Evolutionary conservation across 2,888 invertebrate species (phyloP).

Genomic region (Hanleya hanleyi): DNA sequence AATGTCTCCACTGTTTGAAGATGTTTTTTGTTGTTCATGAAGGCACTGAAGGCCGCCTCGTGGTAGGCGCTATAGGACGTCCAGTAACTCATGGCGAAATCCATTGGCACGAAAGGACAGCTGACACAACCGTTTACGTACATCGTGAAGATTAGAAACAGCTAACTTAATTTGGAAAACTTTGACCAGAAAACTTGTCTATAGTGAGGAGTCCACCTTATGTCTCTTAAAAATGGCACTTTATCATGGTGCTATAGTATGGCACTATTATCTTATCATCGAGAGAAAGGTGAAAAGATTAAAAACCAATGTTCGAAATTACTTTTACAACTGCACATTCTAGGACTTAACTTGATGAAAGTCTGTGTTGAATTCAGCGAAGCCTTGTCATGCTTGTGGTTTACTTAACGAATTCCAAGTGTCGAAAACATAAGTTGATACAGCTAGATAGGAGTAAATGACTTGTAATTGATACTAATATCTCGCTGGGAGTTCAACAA

Average conservation of each 20-base stretch:
- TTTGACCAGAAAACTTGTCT: too few relatives aligned
- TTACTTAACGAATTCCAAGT: not conserved
- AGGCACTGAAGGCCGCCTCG: not conserved
- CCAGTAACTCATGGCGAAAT: not conserved
- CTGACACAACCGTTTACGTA: not conserved
- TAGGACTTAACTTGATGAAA: too few relatives aligned
- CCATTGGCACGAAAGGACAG: not conserved
- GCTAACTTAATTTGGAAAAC: too few relatives aligned
- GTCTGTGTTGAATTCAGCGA: too few relatives aligned
- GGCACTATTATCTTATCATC: too few relatives aligned
- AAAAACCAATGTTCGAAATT: too few relatives aligned
- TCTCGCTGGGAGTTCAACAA: not conserved
- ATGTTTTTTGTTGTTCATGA: not conserved
- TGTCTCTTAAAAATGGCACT: too few relatives aligned
- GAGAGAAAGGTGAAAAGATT: too few relatives aligned
- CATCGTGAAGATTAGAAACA: not conserved
- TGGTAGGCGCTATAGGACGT: constrained; percentile 6
- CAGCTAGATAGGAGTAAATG: not conserved
- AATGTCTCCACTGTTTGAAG: not conserved
- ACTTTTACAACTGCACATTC: too few relatives aligned
- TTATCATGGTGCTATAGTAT: too few relatives aligned
- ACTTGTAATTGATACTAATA: not conserved
- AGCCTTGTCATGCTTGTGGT: too few relatives aligned
- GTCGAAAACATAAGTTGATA: not conserved
- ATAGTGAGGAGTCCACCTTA: too few relatives aligned